Conservation (phyloP, 2,113 vertebrate species). For the Limanda limanda region DNA sequence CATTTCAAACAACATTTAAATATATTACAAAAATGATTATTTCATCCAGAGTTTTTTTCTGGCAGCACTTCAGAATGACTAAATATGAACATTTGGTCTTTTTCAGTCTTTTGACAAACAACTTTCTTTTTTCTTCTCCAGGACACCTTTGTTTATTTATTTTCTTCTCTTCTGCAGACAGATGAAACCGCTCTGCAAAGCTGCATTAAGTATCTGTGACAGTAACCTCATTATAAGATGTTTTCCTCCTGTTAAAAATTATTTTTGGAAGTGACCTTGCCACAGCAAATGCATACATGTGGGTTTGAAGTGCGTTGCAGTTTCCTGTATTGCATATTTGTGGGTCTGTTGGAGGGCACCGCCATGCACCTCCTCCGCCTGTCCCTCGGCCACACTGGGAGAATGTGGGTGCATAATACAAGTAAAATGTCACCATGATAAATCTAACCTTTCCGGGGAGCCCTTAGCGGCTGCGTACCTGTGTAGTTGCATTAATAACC, state of each 20-base stretch:
- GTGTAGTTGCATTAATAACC: constrained; percentile 84
- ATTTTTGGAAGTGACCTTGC: constrained; percentile 32
- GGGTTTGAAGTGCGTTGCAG: background rate
- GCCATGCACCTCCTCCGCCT: background rate
- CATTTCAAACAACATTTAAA: constrained; percentile 72
- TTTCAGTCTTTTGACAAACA: constrained; percentile 42
- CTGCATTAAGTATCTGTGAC: constrained; percentile 40
- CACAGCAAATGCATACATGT: constrained; percentile 8
- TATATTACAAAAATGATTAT: constrained; percentile 66
- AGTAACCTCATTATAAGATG: constrained; percentile 17
- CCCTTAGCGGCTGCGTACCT: constrained; percentile 74
- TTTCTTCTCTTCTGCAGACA: background rate
- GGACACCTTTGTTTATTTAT: constrained; percentile 38
- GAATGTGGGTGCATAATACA: constrained; percentile 71
- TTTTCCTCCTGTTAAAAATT: background rate
- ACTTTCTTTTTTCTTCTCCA: constrained; percentile 14
- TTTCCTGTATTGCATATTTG: constrained; percentile 13
- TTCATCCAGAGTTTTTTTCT: constrained; percentile 52
- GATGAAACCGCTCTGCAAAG: constrained; percentile 39
- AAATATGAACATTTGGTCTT: constrained; percentile 65
- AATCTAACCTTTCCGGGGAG: constrained; percentile 81
- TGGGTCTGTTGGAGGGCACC: constrained; percentile 26
- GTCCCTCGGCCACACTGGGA: constrained; percentile 47
- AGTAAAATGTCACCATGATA: constrained; percentile 84
- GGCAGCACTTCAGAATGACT: constrained; percentile 64